Evolutionary conservation across 2,113 vertebrate genomes (phyloP), one percentile per base, ranked within the genome.

Genomic region (Caranx ignobilis): DNA sequence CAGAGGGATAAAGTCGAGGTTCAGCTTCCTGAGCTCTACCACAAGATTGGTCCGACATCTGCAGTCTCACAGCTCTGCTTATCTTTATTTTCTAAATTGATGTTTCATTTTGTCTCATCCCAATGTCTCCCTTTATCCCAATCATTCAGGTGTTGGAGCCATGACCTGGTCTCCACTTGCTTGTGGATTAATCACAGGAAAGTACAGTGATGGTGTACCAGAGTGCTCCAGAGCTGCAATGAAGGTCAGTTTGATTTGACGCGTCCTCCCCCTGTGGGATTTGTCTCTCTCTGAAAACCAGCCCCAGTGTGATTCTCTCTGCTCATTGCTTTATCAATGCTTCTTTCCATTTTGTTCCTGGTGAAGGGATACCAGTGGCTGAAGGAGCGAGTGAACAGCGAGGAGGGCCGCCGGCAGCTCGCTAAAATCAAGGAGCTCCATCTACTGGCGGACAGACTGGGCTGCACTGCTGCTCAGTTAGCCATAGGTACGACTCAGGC

Each of bases 371-470:
- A 97, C 94, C 98, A 99, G 92, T 99, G 98, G 98, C 93, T 99
- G 81, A 99, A 98, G 87, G 98, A 99, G 92, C 96, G 97, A 18
- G 97, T 99, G 87, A 91, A 96, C 92, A 99, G 97, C 0, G 98
- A 99, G 91, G 98, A 99, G 88, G 98, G 98, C 18, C 95, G 97
- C 77, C 96, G 97, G 89, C 98, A 99, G 92, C 96, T 98, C 74
- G 96, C 96, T 1, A 99, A 99, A 93, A 96, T 99, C 90, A 99
- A 99, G 93, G 98, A 99, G 91, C 95, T 99, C 75, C 97, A 98
- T 88, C 96, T 97, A 88, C 95, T 99, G 3, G 97, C 97, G 0
- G 97, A 99, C 89, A 95, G 98, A 57, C 94, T 99, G 90, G 97
- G 97, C 91, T 99, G 98, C 94, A 98, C 98, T 1, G 94, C 98